A percentile compares a stretch with the other conserved stretches of the same genome.
Evolutionary conservation across 2,888 invertebrate genomes (phyloP).

Genomic region (Neoscelio sp.): DNA sequence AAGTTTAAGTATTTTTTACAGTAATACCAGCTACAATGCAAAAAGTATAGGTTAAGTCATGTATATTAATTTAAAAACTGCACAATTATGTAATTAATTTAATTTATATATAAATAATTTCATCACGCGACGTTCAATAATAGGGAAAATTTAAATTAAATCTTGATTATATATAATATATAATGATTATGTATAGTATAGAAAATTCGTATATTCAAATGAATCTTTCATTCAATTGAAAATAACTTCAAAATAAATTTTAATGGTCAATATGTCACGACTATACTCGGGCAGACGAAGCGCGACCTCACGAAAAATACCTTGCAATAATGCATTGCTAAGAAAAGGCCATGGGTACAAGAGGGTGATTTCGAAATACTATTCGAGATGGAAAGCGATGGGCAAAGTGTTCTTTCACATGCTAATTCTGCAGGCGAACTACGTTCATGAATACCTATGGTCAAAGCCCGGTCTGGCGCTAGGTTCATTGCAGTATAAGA

Average conservation of each 20-base stretch:
- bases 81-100: not conserved
- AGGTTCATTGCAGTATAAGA: constrained; percentile 61
- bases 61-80: not conserved
- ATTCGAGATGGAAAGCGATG: constrained; percentile 75
- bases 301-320: constrained; percentile 40
- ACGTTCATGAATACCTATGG: constrained; percentile 81
- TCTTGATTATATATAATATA: too few relatives aligned
- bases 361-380: constrained; percentile 39
- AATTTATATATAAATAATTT: not conserved
- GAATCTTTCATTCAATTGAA: constrained; percentile 35
- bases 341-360: constrained; percentile 43
- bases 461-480: constrained; percentile 75
- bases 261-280: constrained; percentile 53
- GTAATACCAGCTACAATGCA: not conserved
- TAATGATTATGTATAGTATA: constrained; percentile 14
- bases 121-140: too few relatives aligned
- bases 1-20: constrained; percentile 8
- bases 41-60: not conserved
- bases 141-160: too few relatives aligned
- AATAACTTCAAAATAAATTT: constrained; percentile 40
- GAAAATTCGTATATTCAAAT: constrained; percentile 6
- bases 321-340: constrained; percentile 34
- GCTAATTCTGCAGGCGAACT: constrained; percentile 80
- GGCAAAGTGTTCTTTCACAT: constrained; percentile 82
- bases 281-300: constrained; percentile 37